These are phyloP conservation scores for Anas flavirostris DNA, from an alignment of 2,797 vertebrate species.

Conservation along the genomic window DNA sequence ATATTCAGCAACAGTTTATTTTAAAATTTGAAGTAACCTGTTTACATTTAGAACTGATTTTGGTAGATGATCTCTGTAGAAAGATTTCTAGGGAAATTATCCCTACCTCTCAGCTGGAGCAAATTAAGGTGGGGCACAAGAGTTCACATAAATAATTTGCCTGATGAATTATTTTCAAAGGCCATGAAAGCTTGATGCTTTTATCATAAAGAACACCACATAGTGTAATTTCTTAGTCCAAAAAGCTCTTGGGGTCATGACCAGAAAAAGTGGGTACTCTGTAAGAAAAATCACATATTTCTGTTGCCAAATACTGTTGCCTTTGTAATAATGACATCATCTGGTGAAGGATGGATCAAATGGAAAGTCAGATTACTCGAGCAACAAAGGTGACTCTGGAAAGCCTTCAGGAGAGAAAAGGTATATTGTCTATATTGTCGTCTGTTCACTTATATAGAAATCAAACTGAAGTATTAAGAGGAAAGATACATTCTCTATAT, in stretches of 20 bases:
- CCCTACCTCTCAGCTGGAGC: background rate
- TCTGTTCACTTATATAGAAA: background rate
- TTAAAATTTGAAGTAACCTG: background rate
- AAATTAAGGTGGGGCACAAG: background rate
- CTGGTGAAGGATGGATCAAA: background rate
- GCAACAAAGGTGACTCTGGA: background rate
- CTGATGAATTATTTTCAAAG: background rate
- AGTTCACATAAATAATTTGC: background rate
- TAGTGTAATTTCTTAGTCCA: background rate
- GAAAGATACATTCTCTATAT: background rate
- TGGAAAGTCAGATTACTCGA: background rate
- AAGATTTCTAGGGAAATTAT: background rate
- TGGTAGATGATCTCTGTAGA: background rate
- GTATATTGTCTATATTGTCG: fast-evolving
- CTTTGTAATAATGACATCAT: background rate
- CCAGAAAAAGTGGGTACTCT: background rate
- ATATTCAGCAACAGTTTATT: background rate
- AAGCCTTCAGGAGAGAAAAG: background rate
- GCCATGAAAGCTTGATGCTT: background rate
- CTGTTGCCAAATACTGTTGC: background rate
- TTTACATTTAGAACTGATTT: background rate
- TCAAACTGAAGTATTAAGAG: background rate
- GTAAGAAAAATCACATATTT: background rate
- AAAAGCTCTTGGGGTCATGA: background rate
- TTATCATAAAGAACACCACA: background rate